Percentiles rank a stretch among this genome's conserved stretches.
phyloP scores from a whole-genome alignment of 1,140 invertebrate genomes.

The Ctenoplectra terminalis region DNA sequence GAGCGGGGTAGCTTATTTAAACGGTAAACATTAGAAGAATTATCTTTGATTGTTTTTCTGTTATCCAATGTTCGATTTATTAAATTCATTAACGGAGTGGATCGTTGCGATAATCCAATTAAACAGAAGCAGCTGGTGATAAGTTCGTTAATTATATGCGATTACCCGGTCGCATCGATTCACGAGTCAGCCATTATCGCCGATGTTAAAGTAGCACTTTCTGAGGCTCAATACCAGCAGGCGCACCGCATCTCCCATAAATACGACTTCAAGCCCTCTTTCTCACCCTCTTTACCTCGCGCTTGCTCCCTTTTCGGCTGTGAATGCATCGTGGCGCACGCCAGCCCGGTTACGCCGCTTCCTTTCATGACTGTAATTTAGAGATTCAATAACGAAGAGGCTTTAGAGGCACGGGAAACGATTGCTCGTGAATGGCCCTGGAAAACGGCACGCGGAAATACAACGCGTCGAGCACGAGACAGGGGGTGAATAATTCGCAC shows the following conservation, averaged over 20 bases:
- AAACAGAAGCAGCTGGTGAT: conserved; percentile 12
- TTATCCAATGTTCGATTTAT: background rate
- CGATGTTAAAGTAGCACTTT: background rate
- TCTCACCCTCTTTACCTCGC: background rate
- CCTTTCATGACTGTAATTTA: conserved; percentile 24
- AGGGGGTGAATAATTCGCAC: background rate
- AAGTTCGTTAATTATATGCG: conserved; percentile 21
- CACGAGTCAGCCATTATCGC: background rate
- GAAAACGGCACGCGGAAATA: conserved; percentile 17
- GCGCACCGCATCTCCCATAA: background rate
- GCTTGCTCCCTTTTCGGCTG: background rate
- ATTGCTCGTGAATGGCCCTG: background rate
- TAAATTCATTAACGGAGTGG: background rate
- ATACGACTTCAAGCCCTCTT: background rate
- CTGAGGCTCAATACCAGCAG: too few species aligned
- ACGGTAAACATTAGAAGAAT: background rate
- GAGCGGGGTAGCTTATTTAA: background rate
- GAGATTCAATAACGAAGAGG: conserved; percentile 17
- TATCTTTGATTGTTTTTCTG: background rate
- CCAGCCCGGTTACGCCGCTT: background rate
- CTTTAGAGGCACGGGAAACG: conserved; percentile 1
- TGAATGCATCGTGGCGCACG: background rate
- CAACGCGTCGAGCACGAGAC: background rate
- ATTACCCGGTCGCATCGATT: conserved; percentile 27
- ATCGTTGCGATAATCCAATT: background rate